Evolutionary conservation across 2,113 vertebrate species (phyloP).

Genomic region (Periophthalmodon schlosseri): DNA sequence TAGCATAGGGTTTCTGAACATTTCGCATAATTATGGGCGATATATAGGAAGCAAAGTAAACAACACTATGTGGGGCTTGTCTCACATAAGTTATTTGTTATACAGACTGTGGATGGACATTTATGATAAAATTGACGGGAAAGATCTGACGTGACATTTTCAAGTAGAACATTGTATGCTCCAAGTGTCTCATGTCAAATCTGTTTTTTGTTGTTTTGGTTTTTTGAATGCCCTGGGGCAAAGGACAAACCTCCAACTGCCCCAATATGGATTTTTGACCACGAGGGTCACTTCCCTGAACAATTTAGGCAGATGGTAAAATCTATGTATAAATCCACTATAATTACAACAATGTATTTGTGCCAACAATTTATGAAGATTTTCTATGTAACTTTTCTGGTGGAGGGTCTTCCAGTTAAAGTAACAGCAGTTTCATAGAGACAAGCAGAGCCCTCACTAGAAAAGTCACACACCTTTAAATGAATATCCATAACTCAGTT

Average conservation of each 20-base stretch:
- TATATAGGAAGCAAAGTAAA: not conserved
- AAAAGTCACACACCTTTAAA: no score
- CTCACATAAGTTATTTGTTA: not conserved
- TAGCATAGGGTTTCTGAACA: not conserved
- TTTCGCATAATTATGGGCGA: not conserved
- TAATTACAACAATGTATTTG: not conserved
- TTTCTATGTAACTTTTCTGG: no score
- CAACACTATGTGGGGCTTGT: not conserved
- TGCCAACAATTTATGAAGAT: not conserved
- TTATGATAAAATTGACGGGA: conserved; percentile 23
- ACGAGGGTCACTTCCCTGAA: not conserved
- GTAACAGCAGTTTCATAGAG: no score
- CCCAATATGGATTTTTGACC: not conserved
- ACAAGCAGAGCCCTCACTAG: no score
- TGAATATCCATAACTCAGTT: no score
- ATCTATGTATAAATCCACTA: not conserved
- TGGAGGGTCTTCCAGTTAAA: no score
- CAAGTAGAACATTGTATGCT: conserved; percentile 26
- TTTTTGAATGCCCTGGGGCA: not conserved
- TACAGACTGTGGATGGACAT: not conserved
- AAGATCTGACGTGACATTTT: conserved; percentile 43
- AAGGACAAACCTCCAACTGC: conserved; percentile 5
- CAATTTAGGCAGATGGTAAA: not conserved
- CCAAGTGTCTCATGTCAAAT: conserved; percentile 17
- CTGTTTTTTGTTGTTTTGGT: not conserved